Conservation (phyloP, 2,113 vertebrate genomes). For the Epinephelus cyanopodus region DNA sequence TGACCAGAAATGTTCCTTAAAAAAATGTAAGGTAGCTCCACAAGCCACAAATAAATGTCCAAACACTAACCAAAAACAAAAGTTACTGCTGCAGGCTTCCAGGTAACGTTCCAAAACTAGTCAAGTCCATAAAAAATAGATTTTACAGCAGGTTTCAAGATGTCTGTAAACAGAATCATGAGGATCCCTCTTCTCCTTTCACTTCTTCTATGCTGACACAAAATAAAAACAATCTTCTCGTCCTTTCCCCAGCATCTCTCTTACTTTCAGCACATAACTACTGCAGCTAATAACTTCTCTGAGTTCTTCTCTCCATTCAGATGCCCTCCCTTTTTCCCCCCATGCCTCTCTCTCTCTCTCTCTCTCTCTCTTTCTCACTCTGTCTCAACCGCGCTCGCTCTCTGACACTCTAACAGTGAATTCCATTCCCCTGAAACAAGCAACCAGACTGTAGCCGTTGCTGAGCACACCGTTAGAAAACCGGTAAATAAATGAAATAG, state of each 20-base stretch:
- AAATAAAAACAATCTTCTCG: neutral
- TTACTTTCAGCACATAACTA: constrained; percentile 42
- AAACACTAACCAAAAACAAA: neutral
- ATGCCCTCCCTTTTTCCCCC: constrained; percentile 18
- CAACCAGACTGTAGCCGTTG: constrained; percentile 65
- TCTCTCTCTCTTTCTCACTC: constrained; percentile 20
- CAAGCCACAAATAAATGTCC: neutral
- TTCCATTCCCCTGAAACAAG: constrained; percentile 86
- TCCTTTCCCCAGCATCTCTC: constrained; percentile 58
- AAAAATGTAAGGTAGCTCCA: neutral
- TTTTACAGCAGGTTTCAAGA: neutral
- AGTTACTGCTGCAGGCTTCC: neutral
- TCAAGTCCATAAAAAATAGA: neutral
- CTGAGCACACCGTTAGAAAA: constrained; percentile 61
- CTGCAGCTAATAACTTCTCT: constrained; percentile 49
- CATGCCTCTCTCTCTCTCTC: constrained; percentile 8
- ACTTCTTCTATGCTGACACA: constrained; percentile 23
- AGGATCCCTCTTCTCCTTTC: constrained; percentile 22
- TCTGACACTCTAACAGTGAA: constrained; percentile 72
- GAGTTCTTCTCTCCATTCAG: constrained; percentile 49
- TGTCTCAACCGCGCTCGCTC: constrained; percentile 26
- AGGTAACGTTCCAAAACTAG: neutral
- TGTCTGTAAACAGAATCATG: neutral
- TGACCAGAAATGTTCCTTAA: neutral
- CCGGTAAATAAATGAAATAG: constrained; percentile 53